phyloP scores from a whole-genome alignment of 1,140 invertebrate genomes.

The Pogonomyrmex barbatus region DNA sequence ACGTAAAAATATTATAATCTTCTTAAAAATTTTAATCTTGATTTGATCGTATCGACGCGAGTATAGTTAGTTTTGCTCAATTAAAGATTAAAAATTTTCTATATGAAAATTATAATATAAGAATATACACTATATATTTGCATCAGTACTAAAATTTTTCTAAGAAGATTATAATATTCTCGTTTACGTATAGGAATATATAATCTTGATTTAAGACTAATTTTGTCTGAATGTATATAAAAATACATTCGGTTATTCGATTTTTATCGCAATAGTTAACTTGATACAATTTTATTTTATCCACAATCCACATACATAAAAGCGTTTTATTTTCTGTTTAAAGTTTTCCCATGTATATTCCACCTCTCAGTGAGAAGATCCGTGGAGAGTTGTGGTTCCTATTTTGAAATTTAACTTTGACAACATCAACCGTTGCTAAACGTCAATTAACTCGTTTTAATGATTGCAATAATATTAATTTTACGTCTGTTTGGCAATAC shows the following conservation, averaged over 20 bases:
- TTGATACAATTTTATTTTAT: not conserved
- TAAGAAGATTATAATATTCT: not conserved
- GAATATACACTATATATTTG: no score
- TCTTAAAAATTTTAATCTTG: no score
- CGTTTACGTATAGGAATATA: no score
- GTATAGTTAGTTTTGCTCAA: no score
- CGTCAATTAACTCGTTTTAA: not conserved
- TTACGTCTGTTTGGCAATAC: constrained; percentile 8
- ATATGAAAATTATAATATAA: no score
- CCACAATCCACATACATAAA: not conserved
- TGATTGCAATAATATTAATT: constrained; percentile 40
- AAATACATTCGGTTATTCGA: not conserved
- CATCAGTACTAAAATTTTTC: not conserved
- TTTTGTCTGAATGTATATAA: not conserved
- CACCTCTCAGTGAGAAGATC: not conserved
- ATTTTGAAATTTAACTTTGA: constrained; percentile 21
- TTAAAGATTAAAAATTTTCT: no score
- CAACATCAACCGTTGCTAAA: not conserved
- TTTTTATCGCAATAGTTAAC: not conserved
- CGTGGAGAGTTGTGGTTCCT: not conserved
- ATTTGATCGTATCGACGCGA: no score
- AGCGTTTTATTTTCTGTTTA: not conserved
- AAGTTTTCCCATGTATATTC: not conserved
- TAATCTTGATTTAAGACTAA: not conserved
- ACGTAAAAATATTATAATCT: no score